Conservation (phyloP, 2,113 vertebrate species). For the Muntiacus reevesi region DNA sequence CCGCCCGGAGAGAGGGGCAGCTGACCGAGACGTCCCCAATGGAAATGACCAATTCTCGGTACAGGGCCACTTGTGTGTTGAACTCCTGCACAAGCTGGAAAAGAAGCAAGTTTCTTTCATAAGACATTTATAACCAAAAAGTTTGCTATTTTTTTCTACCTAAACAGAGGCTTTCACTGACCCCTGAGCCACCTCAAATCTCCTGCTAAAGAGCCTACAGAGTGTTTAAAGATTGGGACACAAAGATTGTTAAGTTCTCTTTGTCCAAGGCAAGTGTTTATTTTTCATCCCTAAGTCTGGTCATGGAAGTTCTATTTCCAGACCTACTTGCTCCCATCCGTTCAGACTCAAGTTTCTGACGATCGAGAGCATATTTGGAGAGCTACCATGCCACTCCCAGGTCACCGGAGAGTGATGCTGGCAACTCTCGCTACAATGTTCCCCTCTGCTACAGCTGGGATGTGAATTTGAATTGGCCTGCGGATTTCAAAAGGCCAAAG, state of each 20-base stretch:
- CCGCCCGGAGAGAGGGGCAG: constrained; percentile 89
- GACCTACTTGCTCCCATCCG: constrained; percentile 47
- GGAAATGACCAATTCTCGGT: constrained; percentile 97
- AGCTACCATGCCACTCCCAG: constrained; percentile 56
- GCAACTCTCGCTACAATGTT: constrained; percentile 14
- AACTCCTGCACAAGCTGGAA: constrained; percentile 98
- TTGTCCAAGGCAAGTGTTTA: constrained; percentile 38
- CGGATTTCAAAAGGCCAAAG: background rate
- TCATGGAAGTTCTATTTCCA: constrained; percentile 58
- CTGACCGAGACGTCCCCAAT: constrained; percentile 94
- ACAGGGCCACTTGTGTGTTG: constrained; percentile 97
- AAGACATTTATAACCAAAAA: constrained; percentile 16
- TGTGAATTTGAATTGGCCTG: background rate
- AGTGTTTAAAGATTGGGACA: constrained; percentile 43
- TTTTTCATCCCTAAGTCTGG: constrained; percentile 48
- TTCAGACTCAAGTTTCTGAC: constrained; percentile 55
- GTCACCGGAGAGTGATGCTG: constrained; percentile 10
- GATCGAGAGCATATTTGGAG: constrained; percentile 49
- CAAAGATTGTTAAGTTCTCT: constrained; percentile 5
- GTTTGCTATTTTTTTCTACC: background rate
- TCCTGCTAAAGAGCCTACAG: background rate
- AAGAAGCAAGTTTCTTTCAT: constrained; percentile 66
- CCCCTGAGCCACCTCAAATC: background rate
- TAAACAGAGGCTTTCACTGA: background rate
- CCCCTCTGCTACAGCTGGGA: background rate